Evolutionary conservation across 2,797 vertebrate species (phyloP).

Genomic region (Columba guinea): DNA sequence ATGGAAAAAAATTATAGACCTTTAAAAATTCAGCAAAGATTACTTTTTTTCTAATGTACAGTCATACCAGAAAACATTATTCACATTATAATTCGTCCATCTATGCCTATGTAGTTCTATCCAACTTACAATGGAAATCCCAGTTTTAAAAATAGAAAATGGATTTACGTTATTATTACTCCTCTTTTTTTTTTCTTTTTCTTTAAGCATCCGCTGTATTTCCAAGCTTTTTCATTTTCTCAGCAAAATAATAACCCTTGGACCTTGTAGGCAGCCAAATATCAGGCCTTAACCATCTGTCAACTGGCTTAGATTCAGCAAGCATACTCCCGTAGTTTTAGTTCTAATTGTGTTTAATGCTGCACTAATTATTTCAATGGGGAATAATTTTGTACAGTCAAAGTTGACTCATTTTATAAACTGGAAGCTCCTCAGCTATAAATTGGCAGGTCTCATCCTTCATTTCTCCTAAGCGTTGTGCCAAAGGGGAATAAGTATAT

Average conservation of each 20-base stretch:
- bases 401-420: slow-evolving; percentile 93
- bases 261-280: slow-evolving; percentile 79
- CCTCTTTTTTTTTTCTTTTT: slow-evolving; percentile 12
- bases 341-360: slow-evolving; percentile 98
- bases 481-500: slow-evolving; percentile 93
- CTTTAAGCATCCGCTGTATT: slow-evolving; percentile 47
- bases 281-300: slow-evolving; percentile 84
- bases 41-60: not conserved
- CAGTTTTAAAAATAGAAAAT: slow-evolving; percentile 38
- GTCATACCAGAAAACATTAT: not conserved
- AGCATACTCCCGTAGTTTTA: slow-evolving; percentile 82
- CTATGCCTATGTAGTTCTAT: not conserved
- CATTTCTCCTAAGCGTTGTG: slow-evolving; percentile 90
- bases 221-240: slow-evolving; percentile 75
- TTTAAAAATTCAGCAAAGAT: slow-evolving; percentile 16
- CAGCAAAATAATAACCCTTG: slow-evolving; percentile 80
- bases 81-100: slow-evolving; percentile 3
- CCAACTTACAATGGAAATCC: slow-evolving; percentile 20
- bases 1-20: not conserved
- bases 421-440: slow-evolving; percentile 89
- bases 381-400: slow-evolving; percentile 95
- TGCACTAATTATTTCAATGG: slow-evolving; percentile 98
- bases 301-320: slow-evolving; percentile 84
- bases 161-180: slow-evolving; percentile 2
- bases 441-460: slow-evolving; percentile 97